phyloP scores from a whole-genome alignment of 1,140 invertebrate genomes.

The Bombus sibiricus region DNA sequence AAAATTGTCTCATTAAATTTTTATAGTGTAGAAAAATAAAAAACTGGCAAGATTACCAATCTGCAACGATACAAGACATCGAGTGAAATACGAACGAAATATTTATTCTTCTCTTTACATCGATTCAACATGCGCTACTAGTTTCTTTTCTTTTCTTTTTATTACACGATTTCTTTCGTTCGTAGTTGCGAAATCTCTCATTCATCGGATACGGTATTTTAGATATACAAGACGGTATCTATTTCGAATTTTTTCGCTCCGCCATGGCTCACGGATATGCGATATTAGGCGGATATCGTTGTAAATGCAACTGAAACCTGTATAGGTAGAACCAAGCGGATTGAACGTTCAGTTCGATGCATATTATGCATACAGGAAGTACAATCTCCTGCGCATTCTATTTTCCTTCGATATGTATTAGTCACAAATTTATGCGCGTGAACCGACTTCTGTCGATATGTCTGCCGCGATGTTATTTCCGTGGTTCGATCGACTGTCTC shows the following conservation, averaged over 20 bases:
- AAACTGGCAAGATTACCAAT: background rate
- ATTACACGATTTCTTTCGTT: background rate
- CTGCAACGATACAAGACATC: too few species aligned
- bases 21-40: background rate
- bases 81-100: background rate
- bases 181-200: background rate
- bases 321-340: background rate
- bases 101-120: background rate
- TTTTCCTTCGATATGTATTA: slow-evolving; percentile 34
- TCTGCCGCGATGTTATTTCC: too few species aligned
- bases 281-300: background rate
- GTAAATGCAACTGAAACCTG: background rate
- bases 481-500: too few species aligned
- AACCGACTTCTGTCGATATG: slow-evolving; percentile 18
- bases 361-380: slow-evolving; percentile 41
- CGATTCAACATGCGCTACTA: background rate
- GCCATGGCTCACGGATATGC: background rate
- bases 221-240: background rate
- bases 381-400: slow-evolving; percentile 40
- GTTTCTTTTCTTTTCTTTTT: background rate
- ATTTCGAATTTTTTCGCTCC: background rate
- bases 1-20: background rate
- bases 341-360: slow-evolving; percentile 1
- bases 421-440: slow-evolving; percentile 28
- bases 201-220: background rate